Evolutionary conservation across 2,797 vertebrate genomes (phyloP).

Genomic region (Darevskia nairensis): DNA sequence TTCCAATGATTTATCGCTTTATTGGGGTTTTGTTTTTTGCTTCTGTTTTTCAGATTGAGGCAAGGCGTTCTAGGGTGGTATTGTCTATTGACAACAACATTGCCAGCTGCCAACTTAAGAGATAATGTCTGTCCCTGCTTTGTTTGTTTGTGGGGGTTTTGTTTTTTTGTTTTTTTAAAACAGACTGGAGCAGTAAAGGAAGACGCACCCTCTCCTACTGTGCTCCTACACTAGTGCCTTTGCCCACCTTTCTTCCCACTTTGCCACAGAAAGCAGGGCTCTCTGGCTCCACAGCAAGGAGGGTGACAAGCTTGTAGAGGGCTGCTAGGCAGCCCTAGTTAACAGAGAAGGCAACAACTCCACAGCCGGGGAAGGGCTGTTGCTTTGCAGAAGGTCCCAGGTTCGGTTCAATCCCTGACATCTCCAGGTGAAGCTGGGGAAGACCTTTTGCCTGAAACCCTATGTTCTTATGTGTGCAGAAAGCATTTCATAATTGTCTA

Average conservation of each 20-base stretch:
- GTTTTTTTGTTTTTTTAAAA: background rate
- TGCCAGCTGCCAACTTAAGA: background rate
- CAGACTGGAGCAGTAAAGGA: background rate
- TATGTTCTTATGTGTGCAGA: no score
- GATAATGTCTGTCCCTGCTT: background rate
- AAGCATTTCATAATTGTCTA: background rate
- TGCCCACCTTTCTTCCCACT: background rate
- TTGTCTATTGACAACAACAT: background rate
- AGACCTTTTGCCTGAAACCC: no score
- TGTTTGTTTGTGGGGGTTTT: background rate
- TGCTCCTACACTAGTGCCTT: background rate
- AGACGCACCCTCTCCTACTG: background rate
- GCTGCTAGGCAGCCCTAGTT: background rate
- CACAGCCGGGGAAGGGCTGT: no score
- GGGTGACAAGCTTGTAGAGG: background rate
- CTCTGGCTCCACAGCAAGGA: background rate
- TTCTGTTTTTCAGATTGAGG: background rate
- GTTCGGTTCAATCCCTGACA: no score
- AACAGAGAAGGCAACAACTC: background rate
- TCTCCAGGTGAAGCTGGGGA: no score
- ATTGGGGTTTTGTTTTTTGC: background rate
- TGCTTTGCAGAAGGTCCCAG: no score
- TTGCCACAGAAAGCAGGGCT: no score
- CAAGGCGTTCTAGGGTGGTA: background rate
- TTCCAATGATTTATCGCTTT: background rate